Conservation (phyloP, 2,797 vertebrate genomes). For the Coreius guichenoti region DNA sequence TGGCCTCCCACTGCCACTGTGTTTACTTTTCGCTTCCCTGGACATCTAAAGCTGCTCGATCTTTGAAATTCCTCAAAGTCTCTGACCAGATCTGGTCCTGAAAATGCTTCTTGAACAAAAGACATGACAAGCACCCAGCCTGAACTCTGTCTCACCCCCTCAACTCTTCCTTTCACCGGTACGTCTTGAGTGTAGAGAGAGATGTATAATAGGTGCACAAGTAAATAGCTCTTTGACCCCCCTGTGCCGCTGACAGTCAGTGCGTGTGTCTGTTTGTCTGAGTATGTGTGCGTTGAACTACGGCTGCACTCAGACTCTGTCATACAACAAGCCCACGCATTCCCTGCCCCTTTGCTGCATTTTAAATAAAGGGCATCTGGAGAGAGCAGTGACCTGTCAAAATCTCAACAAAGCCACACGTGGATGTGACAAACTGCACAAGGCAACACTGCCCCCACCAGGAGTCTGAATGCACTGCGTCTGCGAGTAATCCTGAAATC, state of each 20-base stretch:
- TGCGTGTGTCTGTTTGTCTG: slow-evolving; percentile 24
- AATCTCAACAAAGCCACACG: slow-evolving; percentile 29
- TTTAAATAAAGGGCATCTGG: slow-evolving; percentile 53
- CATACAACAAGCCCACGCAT: slow-evolving; percentile 46
- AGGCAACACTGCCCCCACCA: slow-evolving; percentile 59
- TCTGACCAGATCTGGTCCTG: neutral
- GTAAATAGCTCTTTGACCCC: slow-evolving; percentile 39
- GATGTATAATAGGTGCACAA: slow-evolving; percentile 42
- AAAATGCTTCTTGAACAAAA: slow-evolving; percentile 38
- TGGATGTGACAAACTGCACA: slow-evolving; percentile 15
- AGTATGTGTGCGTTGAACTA: slow-evolving; percentile 41
- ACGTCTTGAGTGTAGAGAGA: slow-evolving; percentile 36
- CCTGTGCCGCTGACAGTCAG: neutral
- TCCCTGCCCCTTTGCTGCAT: slow-evolving; percentile 49
- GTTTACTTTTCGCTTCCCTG: neutral
- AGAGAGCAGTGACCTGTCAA: slow-evolving; percentile 41
- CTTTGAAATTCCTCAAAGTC: slow-evolving; percentile 22
- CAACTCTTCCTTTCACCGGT: slow-evolving; percentile 38
- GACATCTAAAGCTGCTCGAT: slow-evolving; percentile 9
- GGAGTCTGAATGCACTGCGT: slow-evolving; percentile 1
- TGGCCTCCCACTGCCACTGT: slow-evolving; percentile 1
- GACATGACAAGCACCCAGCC: slow-evolving; percentile 21
- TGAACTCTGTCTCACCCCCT: slow-evolving; percentile 32
- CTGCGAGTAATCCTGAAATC: slow-evolving; percentile 14
- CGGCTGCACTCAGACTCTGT: slow-evolving; percentile 31